These are phyloP conservation scores for Spodoptera exigua DNA, from an alignment of 2,888 invertebrate species.

Conservation along the genomic window DNA sequence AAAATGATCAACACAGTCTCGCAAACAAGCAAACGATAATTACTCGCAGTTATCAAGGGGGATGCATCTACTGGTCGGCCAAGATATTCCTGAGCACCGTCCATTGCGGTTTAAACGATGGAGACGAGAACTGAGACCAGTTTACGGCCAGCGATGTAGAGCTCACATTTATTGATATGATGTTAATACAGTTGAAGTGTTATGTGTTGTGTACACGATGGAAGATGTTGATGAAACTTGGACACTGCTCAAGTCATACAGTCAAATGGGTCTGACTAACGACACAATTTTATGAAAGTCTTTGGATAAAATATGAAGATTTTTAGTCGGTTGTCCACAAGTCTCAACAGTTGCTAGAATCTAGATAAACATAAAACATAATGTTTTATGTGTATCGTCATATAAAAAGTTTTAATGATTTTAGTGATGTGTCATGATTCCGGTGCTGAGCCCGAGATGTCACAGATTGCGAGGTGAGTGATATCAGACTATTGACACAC, in stretches of 20 bases:
- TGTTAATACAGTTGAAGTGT: conserved; percentile 25
- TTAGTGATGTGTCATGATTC: no score
- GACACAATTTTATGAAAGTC: no score
- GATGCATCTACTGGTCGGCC: conserved; percentile 24
- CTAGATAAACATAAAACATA: no score
- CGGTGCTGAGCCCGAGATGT: no score
- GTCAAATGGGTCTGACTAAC: neutral
- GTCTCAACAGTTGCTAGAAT: no score
- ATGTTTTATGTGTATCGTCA: no score
- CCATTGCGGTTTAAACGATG: conserved; percentile 31
- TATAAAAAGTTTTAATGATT: no score
- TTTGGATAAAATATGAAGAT: no score
- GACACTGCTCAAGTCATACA: neutral
- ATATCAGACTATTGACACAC: no score
- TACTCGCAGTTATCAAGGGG: conserved; percentile 44
- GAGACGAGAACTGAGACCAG: neutral
- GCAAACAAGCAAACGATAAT: conserved; percentile 49
- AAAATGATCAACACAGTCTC: conserved; percentile 47
- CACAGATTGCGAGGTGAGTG: no score
- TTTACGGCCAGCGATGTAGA: conserved; percentile 13
- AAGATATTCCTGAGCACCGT: conserved; percentile 34
- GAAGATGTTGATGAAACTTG: conserved; percentile 18
- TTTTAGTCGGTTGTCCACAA: no score
- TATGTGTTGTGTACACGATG: conserved; percentile 20
- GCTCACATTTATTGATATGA: conserved; percentile 28